A percentile compares a stretch with the other conserved stretches of the same genome.
Evolutionary conservation across 1,140 invertebrate species (phyloP).

Genomic region (Tribolium madens): DNA sequence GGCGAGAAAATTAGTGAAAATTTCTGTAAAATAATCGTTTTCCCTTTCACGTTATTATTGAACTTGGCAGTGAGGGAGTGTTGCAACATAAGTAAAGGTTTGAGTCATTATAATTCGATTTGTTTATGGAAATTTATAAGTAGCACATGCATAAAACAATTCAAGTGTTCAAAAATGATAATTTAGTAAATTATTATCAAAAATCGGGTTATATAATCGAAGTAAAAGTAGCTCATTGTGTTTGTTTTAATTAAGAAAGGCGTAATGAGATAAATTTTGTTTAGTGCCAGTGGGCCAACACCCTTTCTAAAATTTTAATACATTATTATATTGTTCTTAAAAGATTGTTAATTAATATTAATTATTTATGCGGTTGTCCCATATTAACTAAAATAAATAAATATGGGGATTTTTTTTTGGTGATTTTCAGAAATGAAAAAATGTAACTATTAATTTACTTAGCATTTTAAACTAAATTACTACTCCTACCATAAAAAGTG

Average conservation of each 20-base stretch:
- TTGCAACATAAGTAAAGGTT: not conserved
- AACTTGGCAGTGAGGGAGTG: not conserved
- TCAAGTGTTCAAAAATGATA: slow-evolving; percentile 3
- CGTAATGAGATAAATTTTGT: not conserved
- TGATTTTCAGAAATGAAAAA: too few relatives aligned
- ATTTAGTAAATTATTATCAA: not conserved
- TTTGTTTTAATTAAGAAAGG: not conserved
- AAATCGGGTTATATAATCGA: not conserved
- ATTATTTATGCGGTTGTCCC: not conserved
- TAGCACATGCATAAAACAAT: slow-evolving; percentile 1
- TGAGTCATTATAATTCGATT: not conserved
- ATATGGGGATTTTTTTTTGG: too few relatives aligned
- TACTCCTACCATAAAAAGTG: too few relatives aligned
- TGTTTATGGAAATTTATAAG: slow-evolving; percentile 2
- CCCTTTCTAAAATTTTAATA: not conserved
- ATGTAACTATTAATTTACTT: too few relatives aligned
- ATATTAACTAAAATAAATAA: too few relatives aligned
- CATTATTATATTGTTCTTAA: not conserved
- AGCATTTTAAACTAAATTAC: too few relatives aligned
- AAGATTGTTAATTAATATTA: not conserved
- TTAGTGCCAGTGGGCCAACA: not conserved
- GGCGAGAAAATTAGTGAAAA: slow-evolving; percentile 36
- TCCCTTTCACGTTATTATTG: not conserved
- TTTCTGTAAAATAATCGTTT: slow-evolving; percentile 39
- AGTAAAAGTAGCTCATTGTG: slow-evolving; percentile 4